These are phyloP conservation scores for Odontomachus brunneus DNA, from an alignment of 1,140 invertebrate genomes.

Conservation along the genomic window DNA sequence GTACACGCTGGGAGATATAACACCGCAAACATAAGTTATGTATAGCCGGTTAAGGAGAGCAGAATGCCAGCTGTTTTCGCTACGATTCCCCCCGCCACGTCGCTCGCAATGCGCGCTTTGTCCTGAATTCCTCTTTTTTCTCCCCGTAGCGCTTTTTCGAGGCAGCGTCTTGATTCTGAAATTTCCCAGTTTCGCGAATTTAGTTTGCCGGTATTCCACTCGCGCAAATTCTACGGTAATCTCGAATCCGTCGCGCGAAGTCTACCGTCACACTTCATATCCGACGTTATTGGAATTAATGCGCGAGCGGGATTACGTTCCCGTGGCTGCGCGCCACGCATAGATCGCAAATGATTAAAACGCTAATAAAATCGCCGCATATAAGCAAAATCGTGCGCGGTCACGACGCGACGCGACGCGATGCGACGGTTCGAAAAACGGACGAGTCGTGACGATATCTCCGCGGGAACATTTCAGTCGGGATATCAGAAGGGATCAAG, in stretches of 20 bases:
- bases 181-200: not conserved
- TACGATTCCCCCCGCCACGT: not conserved
- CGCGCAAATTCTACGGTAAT: not conserved
- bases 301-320: not conserved
- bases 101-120: not conserved
- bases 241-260: not conserved
- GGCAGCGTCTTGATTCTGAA: slow-evolving; percentile 12
- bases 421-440: not conserved
- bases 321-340: not conserved
- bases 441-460: not conserved
- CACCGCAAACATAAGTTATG: slow-evolving; percentile 49
- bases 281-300: not conserved
- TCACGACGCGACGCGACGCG: not conserved
- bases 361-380: not conserved
- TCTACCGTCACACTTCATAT: not conserved
- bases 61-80: slow-evolving; percentile 31
- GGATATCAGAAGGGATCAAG: not conserved
- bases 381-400: not conserved
- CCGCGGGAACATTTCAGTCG: not conserved
- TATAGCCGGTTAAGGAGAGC: slow-evolving; percentile 50
- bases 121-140: slow-evolving; percentile 13
- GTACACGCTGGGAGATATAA: slow-evolving; percentile 49
- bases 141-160: not conserved
- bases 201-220: not conserved
- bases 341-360: not conserved